Base-by-base conservation (phyloP, 1,140 invertebrate genomes). In the Drosophila aff. region DNA sequence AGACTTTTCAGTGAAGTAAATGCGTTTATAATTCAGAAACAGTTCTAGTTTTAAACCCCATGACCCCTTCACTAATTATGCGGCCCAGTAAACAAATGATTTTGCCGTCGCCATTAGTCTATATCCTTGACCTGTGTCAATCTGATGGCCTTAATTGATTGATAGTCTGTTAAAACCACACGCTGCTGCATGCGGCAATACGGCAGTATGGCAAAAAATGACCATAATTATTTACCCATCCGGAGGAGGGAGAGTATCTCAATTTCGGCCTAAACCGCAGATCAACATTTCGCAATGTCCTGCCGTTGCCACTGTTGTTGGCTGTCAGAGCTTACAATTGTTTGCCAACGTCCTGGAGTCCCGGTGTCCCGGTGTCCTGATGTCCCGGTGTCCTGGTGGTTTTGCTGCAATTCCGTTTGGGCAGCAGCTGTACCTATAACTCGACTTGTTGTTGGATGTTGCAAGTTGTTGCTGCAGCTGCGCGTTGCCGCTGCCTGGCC, bases 271-370 rank as follows among this genome's bases (percentile, higher is more conserved):
- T 60, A 43, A 38, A 61, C 43, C 55, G 73, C 62, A 73, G 50
- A 68, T 68, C 43, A 57, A 47, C 57, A 61, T 78, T 68, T 65
- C 69, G 58, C 64, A 49, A 49, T 65, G 63, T 62, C 49, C 50
- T 68, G 73, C 55, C 80, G 74, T 67, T 83, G 72, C 64, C 81
- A 79, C 81, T 83, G 80, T 73, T 84, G 82, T 80, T 83, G 76
- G 63, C 73, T 90, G 84, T 90, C 81, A 81, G 85, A 81, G 85
- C 81, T 89, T 89, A 90, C 85, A 90, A 89, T 89, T 90, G 84
- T 90, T 90, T 89, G 84, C 84, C 84, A 63, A 57, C 36, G 53
- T 57, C 21, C 53, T 57, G 53, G 36, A 57, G 36, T 40, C 49
- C 49, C 28, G 5, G 18, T 46, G 50, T 53, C 52, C 52, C 8